phyloP scores from a whole-genome alignment of 2,797 vertebrate species.

The Ispidina picta region DNA sequence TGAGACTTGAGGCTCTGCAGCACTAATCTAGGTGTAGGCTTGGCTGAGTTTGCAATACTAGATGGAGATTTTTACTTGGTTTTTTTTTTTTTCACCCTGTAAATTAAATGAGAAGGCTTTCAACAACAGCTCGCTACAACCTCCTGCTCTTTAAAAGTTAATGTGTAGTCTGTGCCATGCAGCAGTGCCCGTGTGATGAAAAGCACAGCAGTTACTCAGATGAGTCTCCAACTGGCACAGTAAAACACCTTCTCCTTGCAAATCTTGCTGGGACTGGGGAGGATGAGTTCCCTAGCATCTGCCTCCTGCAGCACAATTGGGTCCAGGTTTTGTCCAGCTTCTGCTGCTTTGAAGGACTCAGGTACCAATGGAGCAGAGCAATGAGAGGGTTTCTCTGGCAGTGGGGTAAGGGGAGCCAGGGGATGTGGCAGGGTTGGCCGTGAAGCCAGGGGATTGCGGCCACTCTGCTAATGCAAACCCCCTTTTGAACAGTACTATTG shows the following conservation, averaged over 20 bases:
- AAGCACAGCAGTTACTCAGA: neutral
- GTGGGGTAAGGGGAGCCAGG: neutral
- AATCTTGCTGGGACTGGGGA: neutral
- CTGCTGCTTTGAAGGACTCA: neutral
- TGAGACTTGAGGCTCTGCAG: conserved; percentile 9
- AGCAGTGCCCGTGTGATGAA: neutral
- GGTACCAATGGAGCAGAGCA: neutral
- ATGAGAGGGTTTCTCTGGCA: neutral
- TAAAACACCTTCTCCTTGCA: neutral
- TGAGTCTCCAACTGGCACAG: neutral
- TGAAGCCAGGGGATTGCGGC: accelerated
- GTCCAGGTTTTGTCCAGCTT: neutral
- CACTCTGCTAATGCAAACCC: neutral
- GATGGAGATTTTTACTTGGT: neutral
- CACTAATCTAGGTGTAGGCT: neutral
- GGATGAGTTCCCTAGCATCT: neutral
- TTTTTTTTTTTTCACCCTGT: neutral
- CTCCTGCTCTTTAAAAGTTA: conserved; percentile 62
- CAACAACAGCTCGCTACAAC: neutral
- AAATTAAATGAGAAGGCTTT: conserved; percentile 37
- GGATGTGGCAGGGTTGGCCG: neutral
- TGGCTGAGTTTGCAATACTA: neutral
- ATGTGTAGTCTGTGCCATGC: conserved; percentile 18
- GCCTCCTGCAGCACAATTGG: neutral
- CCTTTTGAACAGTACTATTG: conserved; percentile 89